Conservation (phyloP, 2,797 vertebrate species). For the Aplochiton taeniatus region DNA sequence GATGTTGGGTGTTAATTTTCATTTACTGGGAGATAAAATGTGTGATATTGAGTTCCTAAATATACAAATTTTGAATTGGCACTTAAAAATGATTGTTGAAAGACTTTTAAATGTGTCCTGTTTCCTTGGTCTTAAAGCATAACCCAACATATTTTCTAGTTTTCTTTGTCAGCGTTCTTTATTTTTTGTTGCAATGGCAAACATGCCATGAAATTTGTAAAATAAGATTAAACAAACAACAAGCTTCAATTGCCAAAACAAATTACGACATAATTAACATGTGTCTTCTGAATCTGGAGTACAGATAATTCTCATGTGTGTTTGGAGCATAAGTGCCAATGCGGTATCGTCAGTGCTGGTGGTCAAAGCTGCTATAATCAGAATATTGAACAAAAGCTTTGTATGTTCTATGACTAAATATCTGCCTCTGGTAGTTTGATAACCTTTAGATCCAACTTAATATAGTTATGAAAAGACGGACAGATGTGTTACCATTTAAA, state of each 20-base stretch:
- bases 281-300: constrained; percentile 26
- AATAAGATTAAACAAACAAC: constrained; percentile 25
- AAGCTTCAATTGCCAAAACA: constrained; percentile 53
- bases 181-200: too few species aligned
- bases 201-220: background rate
- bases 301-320: background rate
- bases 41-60: background rate
- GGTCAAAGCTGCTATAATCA: constrained; percentile 46
- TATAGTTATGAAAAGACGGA: constrained; percentile 24
- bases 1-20: background rate
- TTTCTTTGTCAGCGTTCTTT: too few species aligned
- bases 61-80: constrained; percentile 24
- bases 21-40: too few species aligned
- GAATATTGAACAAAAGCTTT: constrained; percentile 53
- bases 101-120: too few species aligned
- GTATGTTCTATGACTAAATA: background rate
- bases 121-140: too few species aligned
- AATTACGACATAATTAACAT: constrained; percentile 40
- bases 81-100: background rate
- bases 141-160: too few species aligned
- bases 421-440: background rate
- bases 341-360: constrained; percentile 21
- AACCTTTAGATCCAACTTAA: constrained; percentile 24
- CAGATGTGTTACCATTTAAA: constrained; percentile 34
- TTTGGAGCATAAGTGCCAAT: constrained; percentile 23